Conservation (phyloP, 2,888 invertebrate genomes). For the Cryptus armator region DNA sequence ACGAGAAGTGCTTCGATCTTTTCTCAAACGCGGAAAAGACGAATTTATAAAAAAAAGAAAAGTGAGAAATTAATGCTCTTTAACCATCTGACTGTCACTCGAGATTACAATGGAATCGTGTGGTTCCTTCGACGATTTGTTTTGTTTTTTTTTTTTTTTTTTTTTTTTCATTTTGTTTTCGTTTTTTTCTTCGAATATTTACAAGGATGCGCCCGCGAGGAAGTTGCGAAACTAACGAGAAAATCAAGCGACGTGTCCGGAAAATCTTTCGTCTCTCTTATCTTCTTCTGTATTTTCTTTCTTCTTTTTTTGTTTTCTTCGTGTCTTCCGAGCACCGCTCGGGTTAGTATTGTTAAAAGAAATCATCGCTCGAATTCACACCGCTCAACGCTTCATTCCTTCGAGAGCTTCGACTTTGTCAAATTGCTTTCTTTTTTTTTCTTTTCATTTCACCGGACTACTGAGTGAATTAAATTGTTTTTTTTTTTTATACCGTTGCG, state of each 20-base stretch:
- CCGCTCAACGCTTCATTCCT: background rate
- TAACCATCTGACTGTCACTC: constrained; percentile 24
- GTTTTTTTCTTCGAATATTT: constrained; percentile 58
- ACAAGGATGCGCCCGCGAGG: constrained; percentile 37
- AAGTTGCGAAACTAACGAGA: constrained; percentile 26
- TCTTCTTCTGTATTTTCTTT: constrained; percentile 1
- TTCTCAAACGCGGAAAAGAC: constrained; percentile 20
- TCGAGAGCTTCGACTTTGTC: constrained; percentile 30
- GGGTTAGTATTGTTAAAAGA: constrained; percentile 32
- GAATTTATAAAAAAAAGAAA: constrained; percentile 1
- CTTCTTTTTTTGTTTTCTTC: background rate
- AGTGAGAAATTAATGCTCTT: constrained; percentile 19
- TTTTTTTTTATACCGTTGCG: constrained; percentile 10
- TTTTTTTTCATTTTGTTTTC: too few relatives aligned
- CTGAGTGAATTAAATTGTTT: background rate
- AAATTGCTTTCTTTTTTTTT: background rate
- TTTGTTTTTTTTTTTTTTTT: background rate
- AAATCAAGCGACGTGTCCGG: constrained; percentile 14
- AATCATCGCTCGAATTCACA: constrained; percentile 17
- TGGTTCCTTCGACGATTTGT: constrained; percentile 4
- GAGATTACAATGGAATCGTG: constrained; percentile 55
- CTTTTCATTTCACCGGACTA: constrained; percentile 19
- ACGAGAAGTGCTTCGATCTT: background rate
- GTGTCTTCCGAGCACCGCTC: constrained; percentile 44
- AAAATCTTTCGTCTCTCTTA: constrained; percentile 19